phyloP scores from a whole-genome alignment of 2,888 invertebrate species.

The Eupithecia inturbata region DNA sequence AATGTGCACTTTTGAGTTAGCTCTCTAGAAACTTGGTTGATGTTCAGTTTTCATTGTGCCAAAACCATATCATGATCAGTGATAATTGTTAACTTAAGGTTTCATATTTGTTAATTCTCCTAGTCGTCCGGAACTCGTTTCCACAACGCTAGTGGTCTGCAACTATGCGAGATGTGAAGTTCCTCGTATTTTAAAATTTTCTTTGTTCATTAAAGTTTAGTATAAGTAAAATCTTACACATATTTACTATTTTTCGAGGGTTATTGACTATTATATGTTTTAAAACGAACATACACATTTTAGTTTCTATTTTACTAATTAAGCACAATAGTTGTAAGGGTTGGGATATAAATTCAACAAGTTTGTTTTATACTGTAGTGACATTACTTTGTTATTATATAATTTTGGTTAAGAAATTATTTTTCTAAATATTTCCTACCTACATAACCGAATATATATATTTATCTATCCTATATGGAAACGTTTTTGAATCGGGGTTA shows the following conservation, averaged over 20 bases:
- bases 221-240: slow-evolving; percentile 71
- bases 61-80: slow-evolving; percentile 80
- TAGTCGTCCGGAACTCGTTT: slow-evolving; percentile 21
- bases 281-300: slow-evolving; percentile 66
- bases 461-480: slow-evolving; percentile 50
- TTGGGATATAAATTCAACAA: slow-evolving; percentile 71
- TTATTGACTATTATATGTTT: slow-evolving; percentile 70
- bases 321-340: slow-evolving; percentile 80
- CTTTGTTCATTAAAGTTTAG: slow-evolving; percentile 62
- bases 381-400: slow-evolving; percentile 41
- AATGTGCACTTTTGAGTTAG: slow-evolving; percentile 49
- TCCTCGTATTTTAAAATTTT: slow-evolving; percentile 69
- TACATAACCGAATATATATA: background rate
- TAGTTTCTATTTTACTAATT: slow-evolving; percentile 65
- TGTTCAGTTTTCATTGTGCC: slow-evolving; percentile 67
- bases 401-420: slow-evolving; percentile 60
- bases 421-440: slow-evolving; percentile 46
- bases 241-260: slow-evolving; percentile 80
- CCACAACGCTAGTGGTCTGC: slow-evolving; percentile 46
- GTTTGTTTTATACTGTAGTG: slow-evolving; percentile 53
- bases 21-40: slow-evolving; percentile 59
- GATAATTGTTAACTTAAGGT: slow-evolving; percentile 68
- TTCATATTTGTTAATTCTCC: slow-evolving; percentile 50
- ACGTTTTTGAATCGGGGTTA: slow-evolving; percentile 62
- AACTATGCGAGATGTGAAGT: slow-evolving; percentile 68